A percentile compares a stretch with the other conserved stretches of the same genome.
Conservation (phyloP, 2,797 vertebrate species). For the Crocodylus rhombifer region DNA sequence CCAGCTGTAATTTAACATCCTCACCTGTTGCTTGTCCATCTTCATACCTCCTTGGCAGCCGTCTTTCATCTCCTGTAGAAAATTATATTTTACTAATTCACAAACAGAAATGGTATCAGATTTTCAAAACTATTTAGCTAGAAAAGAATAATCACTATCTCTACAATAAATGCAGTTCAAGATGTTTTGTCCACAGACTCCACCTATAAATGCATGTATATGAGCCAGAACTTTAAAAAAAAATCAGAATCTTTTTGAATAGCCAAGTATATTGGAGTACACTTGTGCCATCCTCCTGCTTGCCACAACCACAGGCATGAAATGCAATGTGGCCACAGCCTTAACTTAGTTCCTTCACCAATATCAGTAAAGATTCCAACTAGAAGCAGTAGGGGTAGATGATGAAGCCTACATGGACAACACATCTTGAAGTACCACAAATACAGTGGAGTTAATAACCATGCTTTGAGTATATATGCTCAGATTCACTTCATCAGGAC, state of each 20-base stretch:
- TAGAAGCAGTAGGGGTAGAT: no score
- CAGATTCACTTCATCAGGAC: no score
- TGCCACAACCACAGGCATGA: neutral
- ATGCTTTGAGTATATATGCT: no score
- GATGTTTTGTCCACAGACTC: neutral
- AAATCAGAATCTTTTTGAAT: neutral
- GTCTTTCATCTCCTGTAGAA: constrained; percentile 84
- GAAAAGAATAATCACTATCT: neutral
- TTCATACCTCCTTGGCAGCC: constrained; percentile 82
- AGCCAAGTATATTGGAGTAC: neutral
- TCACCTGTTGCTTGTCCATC: constrained; percentile 85
- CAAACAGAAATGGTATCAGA: constrained; percentile 19
- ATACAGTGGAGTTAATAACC: no score
- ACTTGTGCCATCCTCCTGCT: neutral
- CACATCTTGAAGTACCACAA: no score
- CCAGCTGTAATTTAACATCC: constrained; percentile 25
- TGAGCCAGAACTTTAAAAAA: neutral
- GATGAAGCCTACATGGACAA: no score
- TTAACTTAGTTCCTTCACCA: neutral
- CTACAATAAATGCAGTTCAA: neutral
- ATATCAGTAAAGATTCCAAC: neutral
- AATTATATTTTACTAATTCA: constrained; percentile 61
- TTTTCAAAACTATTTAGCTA: constrained; percentile 24
- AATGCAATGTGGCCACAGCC: neutral
- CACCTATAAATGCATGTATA: neutral